phyloP scores from a whole-genome alignment of 2,113 vertebrate species.

The Dasyornis broadbenti region DNA sequence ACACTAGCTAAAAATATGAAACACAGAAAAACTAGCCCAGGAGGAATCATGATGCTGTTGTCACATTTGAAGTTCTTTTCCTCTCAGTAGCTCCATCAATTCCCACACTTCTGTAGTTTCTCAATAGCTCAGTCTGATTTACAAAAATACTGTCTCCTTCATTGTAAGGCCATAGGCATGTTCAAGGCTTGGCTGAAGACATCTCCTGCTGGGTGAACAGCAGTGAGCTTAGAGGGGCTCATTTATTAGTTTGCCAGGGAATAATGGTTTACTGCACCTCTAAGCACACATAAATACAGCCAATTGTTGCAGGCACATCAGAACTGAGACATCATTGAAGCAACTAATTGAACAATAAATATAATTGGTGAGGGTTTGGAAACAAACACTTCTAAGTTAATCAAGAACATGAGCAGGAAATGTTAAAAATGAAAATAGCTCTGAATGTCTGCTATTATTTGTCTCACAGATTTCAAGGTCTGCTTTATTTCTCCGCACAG shows the following conservation, averaged over 20 bases:
- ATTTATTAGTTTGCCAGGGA: neutral
- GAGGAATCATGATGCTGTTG: neutral
- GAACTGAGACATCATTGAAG: slow-evolving; percentile 36
- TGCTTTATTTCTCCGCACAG: slow-evolving; percentile 79
- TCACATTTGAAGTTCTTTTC: neutral
- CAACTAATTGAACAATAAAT: slow-evolving; percentile 45
- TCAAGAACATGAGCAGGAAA: slow-evolving; percentile 34
- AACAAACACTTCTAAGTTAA: slow-evolving; percentile 41
- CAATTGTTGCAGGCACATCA: slow-evolving; percentile 12
- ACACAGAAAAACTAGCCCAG: neutral
- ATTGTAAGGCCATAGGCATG: neutral
- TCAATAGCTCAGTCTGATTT: neutral
- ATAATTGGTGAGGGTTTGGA: slow-evolving; percentile 45
- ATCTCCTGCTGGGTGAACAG: neutral
- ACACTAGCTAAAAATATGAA: neutral
- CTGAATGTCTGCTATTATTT: slow-evolving; percentile 26
- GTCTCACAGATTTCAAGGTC: slow-evolving; percentile 63
- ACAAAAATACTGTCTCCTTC: neutral
- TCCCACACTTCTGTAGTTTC: neutral
- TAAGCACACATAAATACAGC: neutral
- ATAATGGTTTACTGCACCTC: slow-evolving; percentile 30
- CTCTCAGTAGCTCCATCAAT: neutral
- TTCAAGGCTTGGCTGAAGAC: slow-evolving; percentile 7
- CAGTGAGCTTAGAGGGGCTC: neutral
- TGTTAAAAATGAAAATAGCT: slow-evolving; percentile 44